These are phyloP conservation scores for Tapera naevia DNA, from an alignment of 2,797 vertebrate species.

Conservation along the genomic window DNA sequence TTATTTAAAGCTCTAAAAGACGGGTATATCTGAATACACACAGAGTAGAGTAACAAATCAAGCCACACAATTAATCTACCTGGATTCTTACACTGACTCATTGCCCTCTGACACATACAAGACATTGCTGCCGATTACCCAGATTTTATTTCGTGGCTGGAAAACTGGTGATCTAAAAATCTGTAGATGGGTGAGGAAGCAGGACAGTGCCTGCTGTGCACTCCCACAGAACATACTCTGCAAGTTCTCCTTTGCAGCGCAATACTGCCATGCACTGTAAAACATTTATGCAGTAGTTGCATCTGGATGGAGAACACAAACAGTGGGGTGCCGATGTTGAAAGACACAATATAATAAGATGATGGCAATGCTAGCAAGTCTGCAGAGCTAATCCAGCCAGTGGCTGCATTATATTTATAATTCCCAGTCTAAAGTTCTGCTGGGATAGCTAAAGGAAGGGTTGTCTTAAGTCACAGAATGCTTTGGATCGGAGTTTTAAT, in stretches of 20 bases:
- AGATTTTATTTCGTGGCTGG: background rate
- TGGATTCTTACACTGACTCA: fast-evolving
- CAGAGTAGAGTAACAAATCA: background rate
- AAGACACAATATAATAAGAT: background rate
- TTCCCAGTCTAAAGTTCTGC: background rate
- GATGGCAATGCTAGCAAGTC: background rate
- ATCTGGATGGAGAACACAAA: background rate
- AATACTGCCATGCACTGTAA: background rate
- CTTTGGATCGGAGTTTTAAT: background rate
- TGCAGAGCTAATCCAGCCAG: background rate
- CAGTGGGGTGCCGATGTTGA: background rate
- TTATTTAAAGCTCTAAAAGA: background rate
- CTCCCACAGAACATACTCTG: background rate
- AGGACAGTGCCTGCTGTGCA: background rate
- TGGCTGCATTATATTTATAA: background rate
- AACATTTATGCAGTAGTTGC: background rate
- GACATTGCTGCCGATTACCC: background rate
- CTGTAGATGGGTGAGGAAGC: background rate
- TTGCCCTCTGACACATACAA: background rate
- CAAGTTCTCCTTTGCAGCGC: background rate
- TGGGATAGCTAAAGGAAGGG: background rate
- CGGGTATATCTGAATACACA: background rate
- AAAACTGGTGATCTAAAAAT: background rate
- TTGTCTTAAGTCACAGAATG: background rate
- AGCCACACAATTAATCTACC: background rate